Conservation (phyloP, 2,888 invertebrate genomes). For the Phytoseiulus persimilis region DNA sequence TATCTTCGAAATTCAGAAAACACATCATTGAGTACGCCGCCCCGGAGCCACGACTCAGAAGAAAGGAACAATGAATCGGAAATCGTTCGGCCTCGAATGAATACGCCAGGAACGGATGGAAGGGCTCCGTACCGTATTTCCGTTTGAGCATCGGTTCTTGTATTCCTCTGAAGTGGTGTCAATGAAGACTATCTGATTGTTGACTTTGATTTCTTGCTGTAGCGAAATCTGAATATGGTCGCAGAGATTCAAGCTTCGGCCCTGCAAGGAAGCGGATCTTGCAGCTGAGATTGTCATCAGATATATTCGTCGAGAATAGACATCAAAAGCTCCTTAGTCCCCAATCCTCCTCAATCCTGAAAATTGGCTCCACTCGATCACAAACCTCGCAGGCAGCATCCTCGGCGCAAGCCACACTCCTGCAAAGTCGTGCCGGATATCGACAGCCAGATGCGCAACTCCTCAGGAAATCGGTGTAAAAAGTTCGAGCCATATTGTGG, state of each 20-base stretch:
- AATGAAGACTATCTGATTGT: neutral
- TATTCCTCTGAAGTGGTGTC: neutral
- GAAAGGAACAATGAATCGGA: too few species aligned
- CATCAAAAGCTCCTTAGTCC: too few species aligned
- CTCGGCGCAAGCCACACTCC: neutral
- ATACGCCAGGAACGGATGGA: neutral
- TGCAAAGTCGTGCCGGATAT: neutral
- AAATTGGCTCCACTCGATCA: neutral
- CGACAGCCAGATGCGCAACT: neutral
- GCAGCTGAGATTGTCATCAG: too few species aligned
- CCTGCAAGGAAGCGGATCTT: too few species aligned
- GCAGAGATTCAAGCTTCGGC: neutral
- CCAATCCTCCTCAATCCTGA: too few species aligned
- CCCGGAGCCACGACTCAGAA: too few species aligned
- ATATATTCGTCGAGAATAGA: too few species aligned
- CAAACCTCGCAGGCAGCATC: neutral
- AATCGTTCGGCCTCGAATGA: too few species aligned
- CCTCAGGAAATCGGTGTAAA: neutral
- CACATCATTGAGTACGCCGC: too few species aligned
- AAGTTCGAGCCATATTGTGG: neutral
- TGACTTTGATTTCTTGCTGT: neutral
- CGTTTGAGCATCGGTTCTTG: neutral
- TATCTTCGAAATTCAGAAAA: too few species aligned
- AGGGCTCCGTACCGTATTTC: neutral
- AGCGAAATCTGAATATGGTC: neutral